Evolutionary conservation across 2,888 invertebrate species (phyloP), one percentile per base, ranked within the genome.

Genomic region (Mesoligia furuncula): DNA sequence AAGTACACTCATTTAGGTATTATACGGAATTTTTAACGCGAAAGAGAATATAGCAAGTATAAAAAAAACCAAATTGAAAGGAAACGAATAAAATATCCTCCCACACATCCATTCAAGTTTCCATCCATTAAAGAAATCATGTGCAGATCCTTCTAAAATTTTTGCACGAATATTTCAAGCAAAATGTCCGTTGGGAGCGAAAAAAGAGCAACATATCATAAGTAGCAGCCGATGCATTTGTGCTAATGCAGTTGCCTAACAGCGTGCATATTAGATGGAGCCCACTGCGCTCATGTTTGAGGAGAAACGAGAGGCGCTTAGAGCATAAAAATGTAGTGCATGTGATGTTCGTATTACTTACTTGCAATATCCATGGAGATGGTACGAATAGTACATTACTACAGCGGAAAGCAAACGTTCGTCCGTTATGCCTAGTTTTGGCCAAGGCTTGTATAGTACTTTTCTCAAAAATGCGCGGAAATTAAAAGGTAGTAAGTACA

Each of bases 211-310:
- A 74, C 72, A 71, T 78, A 80, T 82, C 73, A 77, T 70, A n/a
- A n/a, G n/a, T n/a, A 65, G 75, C 77, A 73, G 68, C 39, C 75
- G 86, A 79, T 83, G 77, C 81, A 84, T 83, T 88, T 86, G 77
- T 76, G 87, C 87, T 90, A 90, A 90, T 88, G 89, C 84, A 84
- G 79, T 84, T 81, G 80, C 81, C 82, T 83, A 73, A 78, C 80
- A 79, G 70, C 73, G 73, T 81, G 80, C 81, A 87, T 88, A 88
- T 88, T 87, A 84, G 86, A 87, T 81, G 68, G 67, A 80, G 64
- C 77, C 51, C 82, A 57, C 75, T 71, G 72, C 68, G 42, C 75
- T 51, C 24, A 78, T 87, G 74, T 84, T 84, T 75, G 74, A 75
- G 74, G 69, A 76, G 77, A 72, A 67, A 71, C 69, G 66, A 42